Evolutionary conservation across 1,140 invertebrate genomes (phyloP).

Genomic region (Neodiprion lecontei): DNA sequence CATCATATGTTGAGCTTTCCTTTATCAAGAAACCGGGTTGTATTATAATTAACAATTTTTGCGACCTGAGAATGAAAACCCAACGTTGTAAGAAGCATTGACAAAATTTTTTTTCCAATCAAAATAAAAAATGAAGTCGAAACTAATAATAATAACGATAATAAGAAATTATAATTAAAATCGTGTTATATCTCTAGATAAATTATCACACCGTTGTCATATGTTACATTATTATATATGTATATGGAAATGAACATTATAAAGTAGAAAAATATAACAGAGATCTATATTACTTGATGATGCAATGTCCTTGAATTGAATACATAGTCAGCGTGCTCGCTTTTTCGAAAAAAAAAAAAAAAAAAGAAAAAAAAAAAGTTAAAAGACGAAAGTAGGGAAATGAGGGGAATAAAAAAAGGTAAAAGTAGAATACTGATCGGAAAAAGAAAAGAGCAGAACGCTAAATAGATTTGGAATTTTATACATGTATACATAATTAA

Average conservation of each 20-base stretch:
- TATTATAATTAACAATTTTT: too few species aligned
- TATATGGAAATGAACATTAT: constrained; percentile 24
- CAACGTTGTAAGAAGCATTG: background rate
- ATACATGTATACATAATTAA: constrained; percentile 35
- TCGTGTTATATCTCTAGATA: too few species aligned
- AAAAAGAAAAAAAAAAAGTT: too few species aligned
- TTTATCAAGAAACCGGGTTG: too few species aligned
- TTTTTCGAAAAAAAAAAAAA: constrained; percentile 29
- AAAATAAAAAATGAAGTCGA: constrained; percentile 14
- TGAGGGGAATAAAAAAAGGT: too few species aligned
- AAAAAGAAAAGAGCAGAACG: constrained; percentile 45
- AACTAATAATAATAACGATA: constrained; percentile 23
- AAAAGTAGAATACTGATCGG: constrained; percentile 11
- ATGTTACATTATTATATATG: too few species aligned
- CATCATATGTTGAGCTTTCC: too few species aligned
- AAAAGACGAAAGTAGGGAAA: too few species aligned
- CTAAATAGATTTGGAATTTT: constrained; percentile 54
- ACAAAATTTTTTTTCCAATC: constrained; percentile 36
- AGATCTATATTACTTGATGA: constrained; percentile 35
- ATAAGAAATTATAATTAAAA: background rate
- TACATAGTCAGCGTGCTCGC: constrained; percentile 51
- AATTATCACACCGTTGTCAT: too few species aligned
- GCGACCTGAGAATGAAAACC: too few species aligned
- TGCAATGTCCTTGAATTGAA: constrained; percentile 59
- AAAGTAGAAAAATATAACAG: constrained; percentile 31